phyloP scores from a whole-genome alignment of 1,140 invertebrate species.

The Pachyrhynchus sulphureomaculatus region DNA sequence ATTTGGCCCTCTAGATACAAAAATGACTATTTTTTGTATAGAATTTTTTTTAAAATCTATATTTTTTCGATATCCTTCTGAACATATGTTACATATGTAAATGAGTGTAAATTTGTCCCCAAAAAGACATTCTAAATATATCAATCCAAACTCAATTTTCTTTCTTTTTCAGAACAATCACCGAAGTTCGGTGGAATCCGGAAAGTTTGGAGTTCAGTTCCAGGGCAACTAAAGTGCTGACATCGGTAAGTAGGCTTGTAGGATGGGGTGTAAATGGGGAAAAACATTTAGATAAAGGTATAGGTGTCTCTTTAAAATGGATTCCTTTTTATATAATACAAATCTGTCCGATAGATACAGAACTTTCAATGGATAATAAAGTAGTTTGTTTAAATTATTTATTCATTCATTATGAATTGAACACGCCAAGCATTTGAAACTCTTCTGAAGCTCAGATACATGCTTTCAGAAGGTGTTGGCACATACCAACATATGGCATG shows the following conservation, averaged over 20 bases:
- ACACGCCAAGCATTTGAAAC: no score
- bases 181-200: constrained; percentile 61
- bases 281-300: neutral
- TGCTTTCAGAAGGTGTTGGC: no score
- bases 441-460: no score
- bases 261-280: neutral
- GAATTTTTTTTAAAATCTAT: no score
- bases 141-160: neutral
- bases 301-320: no score
- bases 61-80: neutral
- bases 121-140: neutral
- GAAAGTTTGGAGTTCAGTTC: constrained; percentile 60
- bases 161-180: constrained; percentile 55
- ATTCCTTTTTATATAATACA: no score
- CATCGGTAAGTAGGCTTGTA: constrained; percentile 56
- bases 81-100: constrained; percentile 12
- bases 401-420: no score
- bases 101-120: constrained; percentile 7
- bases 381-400: no score
- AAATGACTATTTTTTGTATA: no score
- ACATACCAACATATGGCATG: no score
- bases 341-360: neutral
- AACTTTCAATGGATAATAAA: no score
- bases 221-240: constrained; percentile 61
- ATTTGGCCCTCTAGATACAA: no score